Evolutionary conservation across 2,113 vertebrate species (phyloP).

Genomic region (rat (Rattus norvegicus)): GRCr8 NC_086031.1:40670001-40670500

Average conservation of each 20-base stretch:
- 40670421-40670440: not conserved
- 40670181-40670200: slow-evolving; percentile 65
- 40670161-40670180: slow-evolving; percentile 60
- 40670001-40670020: slow-evolving; percentile 67
- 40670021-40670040: slow-evolving; percentile 73
- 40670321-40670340: not conserved
- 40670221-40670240: slow-evolving; percentile 74
- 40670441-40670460: not conserved
- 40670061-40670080: slow-evolving; percentile 63
- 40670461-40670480: slow-evolving; percentile 3
- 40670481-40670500: not conserved
- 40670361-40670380: not conserved
- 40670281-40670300: not conserved
- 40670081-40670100: slow-evolving; percentile 77
- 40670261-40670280: not conserved
- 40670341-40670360: not conserved
- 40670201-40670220: slow-evolving; percentile 67
- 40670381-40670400: not conserved
- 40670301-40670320: not conserved
- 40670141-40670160: slow-evolving; percentile 77
- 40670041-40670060: slow-evolving; percentile 76
- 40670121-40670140: slow-evolving; percentile 75
- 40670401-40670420: not conserved
- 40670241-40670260: slow-evolving; percentile 47
- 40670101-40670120: slow-evolving; percentile 74